Conservation (phyloP, 2,888 invertebrate species). For the Heliconius cydno region DNA sequence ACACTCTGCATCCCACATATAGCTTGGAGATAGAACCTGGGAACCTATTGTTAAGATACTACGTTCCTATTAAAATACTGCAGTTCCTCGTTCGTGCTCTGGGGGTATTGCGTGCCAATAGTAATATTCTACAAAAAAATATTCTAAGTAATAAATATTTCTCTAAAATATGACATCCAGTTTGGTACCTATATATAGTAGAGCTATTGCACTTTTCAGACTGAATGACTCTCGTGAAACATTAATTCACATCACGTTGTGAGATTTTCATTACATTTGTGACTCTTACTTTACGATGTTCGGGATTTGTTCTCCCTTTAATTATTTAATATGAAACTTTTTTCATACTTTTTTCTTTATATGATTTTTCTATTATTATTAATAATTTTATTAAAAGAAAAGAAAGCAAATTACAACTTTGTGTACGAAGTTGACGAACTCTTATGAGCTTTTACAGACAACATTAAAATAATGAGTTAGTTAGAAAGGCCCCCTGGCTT, state of each 20-base stretch:
- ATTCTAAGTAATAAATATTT: too few relatives aligned
- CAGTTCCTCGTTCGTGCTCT: too few relatives aligned
- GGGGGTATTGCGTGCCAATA: too few relatives aligned
- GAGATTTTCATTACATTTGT: conserved; percentile 40
- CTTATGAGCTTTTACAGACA: background rate
- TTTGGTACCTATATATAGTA: background rate
- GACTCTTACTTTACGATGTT: conserved; percentile 17
- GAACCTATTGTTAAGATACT: too few relatives aligned
- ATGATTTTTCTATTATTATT: conserved; percentile 11
- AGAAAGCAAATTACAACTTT: conserved; percentile 16
- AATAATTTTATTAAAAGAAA: conserved; percentile 11
- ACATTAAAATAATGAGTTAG: background rate
- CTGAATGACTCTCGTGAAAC: background rate
- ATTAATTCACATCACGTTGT: conserved; percentile 45
- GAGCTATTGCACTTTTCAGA: conserved; percentile 8
- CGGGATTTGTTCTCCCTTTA: conserved; percentile 2
- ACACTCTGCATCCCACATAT: too few relatives aligned
- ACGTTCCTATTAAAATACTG: too few relatives aligned
- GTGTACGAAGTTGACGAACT: conserved; percentile 4
- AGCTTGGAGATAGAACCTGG: too few relatives aligned
- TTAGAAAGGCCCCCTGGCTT: background rate
- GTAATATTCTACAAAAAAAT: too few relatives aligned
- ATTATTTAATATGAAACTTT: conserved; percentile 23
- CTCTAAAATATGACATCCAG: background rate
- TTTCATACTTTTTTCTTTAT: background rate